A percentile compares a stretch with the other conserved stretches of the same genome.
These are phyloP conservation scores for Connochaetes taurinus DNA, from an alignment of 2,113 vertebrate genomes.

Conservation along the genomic window DNA sequence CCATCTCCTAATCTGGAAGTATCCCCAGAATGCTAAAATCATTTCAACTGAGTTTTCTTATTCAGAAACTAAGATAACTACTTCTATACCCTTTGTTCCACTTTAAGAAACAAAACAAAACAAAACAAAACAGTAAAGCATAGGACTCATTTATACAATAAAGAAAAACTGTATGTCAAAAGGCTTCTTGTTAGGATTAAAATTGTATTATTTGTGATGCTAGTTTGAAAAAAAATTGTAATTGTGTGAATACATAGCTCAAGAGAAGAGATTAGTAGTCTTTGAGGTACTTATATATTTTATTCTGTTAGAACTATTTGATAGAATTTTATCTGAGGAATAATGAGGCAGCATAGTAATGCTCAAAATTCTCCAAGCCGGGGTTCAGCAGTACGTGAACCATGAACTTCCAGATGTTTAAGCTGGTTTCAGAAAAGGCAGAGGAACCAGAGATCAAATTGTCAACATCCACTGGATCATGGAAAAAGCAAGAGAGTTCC, in stretches of 20 bases:
- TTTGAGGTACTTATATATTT: neutral
- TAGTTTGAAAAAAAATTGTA: neutral
- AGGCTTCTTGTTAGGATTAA: neutral
- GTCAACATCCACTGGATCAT: too few species aligned
- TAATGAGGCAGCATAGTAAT: neutral
- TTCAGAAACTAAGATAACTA: neutral
- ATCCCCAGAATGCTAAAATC: neutral
- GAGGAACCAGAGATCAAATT: too few species aligned
- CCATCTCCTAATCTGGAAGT: neutral
- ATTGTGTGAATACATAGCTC: neutral
- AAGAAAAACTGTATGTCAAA: neutral
- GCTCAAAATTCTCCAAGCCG: too few species aligned
- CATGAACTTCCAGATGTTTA: too few species aligned
- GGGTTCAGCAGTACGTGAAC: too few species aligned
- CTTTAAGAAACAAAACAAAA: neutral
- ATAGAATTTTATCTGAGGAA: neutral
- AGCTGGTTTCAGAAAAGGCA: too few species aligned
- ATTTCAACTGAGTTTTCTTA: neutral
- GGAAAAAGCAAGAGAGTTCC: too few species aligned
- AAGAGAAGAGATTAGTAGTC: neutral
- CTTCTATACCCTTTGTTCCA: neutral
- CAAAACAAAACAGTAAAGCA: neutral
- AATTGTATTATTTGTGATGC: neutral
- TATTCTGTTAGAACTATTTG: constrained; percentile 10
- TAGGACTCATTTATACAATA: neutral